phyloP scores from a whole-genome alignment of 2,797 vertebrate genomes.

The Luscinia luscinia region DNA sequence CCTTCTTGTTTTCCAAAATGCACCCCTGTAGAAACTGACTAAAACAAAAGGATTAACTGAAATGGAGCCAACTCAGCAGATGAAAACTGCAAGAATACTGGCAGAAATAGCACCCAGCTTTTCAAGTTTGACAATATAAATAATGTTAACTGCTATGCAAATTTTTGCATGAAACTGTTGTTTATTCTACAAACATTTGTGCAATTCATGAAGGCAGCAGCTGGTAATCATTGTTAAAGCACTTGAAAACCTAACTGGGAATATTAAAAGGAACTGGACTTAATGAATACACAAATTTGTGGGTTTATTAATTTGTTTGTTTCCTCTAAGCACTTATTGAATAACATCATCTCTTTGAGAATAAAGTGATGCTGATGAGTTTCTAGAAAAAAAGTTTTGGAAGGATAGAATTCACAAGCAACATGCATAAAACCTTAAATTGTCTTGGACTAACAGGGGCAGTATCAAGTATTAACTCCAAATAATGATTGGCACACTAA shows the following conservation, averaged over 20 bases:
- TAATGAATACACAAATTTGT: background rate
- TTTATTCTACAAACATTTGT: conserved; percentile 5
- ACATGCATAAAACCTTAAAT: background rate
- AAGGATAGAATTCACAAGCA: background rate
- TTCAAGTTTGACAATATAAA: background rate
- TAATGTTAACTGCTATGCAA: background rate
- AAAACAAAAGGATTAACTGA: conserved; percentile 30
- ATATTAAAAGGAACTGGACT: background rate
- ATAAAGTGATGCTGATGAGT: background rate
- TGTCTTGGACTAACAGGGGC: background rate
- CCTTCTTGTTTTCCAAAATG: conserved; percentile 30
- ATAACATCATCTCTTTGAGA: background rate
- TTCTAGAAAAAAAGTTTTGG: background rate
- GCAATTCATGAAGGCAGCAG: background rate
- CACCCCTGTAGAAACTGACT: background rate
- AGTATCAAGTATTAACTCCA: background rate
- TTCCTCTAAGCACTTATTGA: background rate
- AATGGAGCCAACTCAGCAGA: conserved; percentile 17
- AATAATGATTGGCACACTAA: background rate
- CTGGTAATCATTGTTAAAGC: background rate
- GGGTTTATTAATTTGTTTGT: background rate
- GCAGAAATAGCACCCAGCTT: background rate
- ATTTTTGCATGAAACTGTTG: background rate
- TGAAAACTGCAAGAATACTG: conserved; percentile 22
- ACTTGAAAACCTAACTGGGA: background rate